Conservation (phyloP, 53 echinoderm and acorn worm species). For the Holothuria leucospilota region DNA sequence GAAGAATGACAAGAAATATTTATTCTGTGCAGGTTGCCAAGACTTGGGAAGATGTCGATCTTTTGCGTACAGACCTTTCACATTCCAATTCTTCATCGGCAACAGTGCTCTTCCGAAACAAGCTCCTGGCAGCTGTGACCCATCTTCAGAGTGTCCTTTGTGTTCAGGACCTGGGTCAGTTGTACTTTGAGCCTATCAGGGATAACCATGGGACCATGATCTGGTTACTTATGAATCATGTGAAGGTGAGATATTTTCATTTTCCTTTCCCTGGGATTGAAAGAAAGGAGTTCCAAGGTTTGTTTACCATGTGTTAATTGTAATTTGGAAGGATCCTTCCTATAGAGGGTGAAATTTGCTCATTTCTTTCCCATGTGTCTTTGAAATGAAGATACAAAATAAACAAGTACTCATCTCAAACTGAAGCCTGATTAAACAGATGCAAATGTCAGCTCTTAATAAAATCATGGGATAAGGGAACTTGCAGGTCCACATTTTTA, state of each 20-base stretch:
- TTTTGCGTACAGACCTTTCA: slow-evolving; percentile 82
- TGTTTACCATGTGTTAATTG: too few species aligned
- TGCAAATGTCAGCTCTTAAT: too few species aligned
- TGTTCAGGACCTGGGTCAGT: slow-evolving; percentile 92
- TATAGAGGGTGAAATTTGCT: too few species aligned
- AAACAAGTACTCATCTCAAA: too few species aligned
- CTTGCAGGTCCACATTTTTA: too few species aligned
- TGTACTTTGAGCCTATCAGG: slow-evolving; percentile 92
- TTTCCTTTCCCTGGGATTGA: not conserved
- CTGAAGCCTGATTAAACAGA: too few species aligned
- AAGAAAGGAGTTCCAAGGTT: not conserved
- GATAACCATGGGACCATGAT: slow-evolving; percentile 93
- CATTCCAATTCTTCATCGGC: slow-evolving; percentile 84
- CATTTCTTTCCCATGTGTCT: too few species aligned
- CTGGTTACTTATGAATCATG: slow-evolving; percentile 84
- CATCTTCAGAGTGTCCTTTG: slow-evolving; percentile 89
- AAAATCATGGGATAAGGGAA: too few species aligned
- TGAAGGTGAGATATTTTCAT: slow-evolving; percentile 71
- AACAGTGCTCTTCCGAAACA: slow-evolving; percentile 84
- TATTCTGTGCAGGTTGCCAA: slow-evolving; percentile 73
- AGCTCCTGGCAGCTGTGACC: slow-evolving; percentile 88
- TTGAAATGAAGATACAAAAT: too few species aligned
- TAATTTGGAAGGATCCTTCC: too few species aligned
- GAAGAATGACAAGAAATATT: not conserved
- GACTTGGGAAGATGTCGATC: slow-evolving; percentile 98